phyloP scores from a whole-genome alignment of 2,888 invertebrate genomes.

The Crioceris asparagi region DNA sequence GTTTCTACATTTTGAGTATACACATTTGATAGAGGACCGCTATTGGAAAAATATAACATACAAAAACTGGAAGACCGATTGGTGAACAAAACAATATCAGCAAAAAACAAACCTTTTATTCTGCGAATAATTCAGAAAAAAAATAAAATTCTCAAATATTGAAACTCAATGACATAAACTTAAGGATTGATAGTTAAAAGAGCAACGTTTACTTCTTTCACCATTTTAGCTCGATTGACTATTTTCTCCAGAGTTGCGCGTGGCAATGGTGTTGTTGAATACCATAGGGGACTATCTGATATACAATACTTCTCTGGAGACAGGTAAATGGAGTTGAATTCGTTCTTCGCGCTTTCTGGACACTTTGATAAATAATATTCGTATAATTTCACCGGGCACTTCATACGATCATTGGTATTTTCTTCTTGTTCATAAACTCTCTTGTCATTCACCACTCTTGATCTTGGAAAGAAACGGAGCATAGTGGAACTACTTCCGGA shows the following conservation, averaged over 20 bases:
- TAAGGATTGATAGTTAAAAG: conserved; percentile 9
- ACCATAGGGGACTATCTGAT: conserved; percentile 86
- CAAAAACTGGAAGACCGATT: too few relatives aligned
- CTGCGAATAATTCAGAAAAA: too few relatives aligned
- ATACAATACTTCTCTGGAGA: conserved; percentile 80
- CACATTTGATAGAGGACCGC: too few relatives aligned
- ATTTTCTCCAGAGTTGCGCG: conserved; percentile 69
- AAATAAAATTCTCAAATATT: too few relatives aligned
- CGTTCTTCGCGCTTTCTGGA: conserved; percentile 76
- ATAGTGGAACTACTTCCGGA: conserved; percentile 22
- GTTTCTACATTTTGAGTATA: too few relatives aligned
- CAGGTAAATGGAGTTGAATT: conserved; percentile 72
- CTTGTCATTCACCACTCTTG: conserved; percentile 39
- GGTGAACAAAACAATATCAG: too few relatives aligned
- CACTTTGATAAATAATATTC: conserved; percentile 91
- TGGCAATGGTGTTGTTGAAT: conserved; percentile 67
- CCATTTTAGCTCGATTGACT: conserved; percentile 47
- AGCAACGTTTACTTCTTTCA: conserved; percentile 16
- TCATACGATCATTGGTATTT: conserved; percentile 50
- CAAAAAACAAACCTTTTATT: too few relatives aligned
- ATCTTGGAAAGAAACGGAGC: conserved; percentile 22
- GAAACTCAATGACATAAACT: too few relatives aligned
- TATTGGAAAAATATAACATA: too few relatives aligned
- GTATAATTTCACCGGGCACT: conserved; percentile 86
- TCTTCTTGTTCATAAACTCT: conserved; percentile 47